Base-by-base conservation (phyloP, 2,888 invertebrate species). In the Ormia ochracea region DNA sequence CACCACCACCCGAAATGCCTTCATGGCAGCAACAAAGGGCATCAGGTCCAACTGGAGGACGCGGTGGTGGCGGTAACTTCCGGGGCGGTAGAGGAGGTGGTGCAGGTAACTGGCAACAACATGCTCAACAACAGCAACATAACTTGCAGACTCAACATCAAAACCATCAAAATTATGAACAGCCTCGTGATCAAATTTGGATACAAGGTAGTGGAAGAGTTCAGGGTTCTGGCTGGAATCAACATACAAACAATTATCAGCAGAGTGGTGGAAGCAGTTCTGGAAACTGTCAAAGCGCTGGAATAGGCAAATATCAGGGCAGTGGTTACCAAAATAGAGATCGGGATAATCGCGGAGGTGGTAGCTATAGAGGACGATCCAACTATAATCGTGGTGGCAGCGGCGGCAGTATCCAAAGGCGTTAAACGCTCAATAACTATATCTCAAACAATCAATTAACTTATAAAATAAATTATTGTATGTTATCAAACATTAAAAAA, bases 1-100 rank as follows among this genome's bases (percentile, higher is more conserved):
- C 96, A 0, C 98, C 98, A 0, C 97, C 98, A 0, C 98, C 98
- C 0, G 98, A 98, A 91, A 98, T 98, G 97, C 98, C 98, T 0
- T 94, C 96, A 0, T 98, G 98, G 96, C 94, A 94, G 86, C 95
- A 96, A 36, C 91, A 92, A 63, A 91, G 92, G 38, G 90, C 91
- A 0, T 85, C 91, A 33, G 91, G 91, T 33, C 90, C 91, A 33
- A 90, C 91, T 50, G 88, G 91, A 0, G 85, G 90, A 1, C 88
- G 90, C 1, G 84, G 90, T 0, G 84, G 86, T 1, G 82, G 85
- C 6, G 84, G 85, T 10, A 84, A 88, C 1, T 86, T 89, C 6
- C 84, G 87, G 41, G 84, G 88, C 59, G 85, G 89, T 61, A 87
- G 88, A 28, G 58, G 43, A 21, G 84, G 86, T 31, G 85, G 86